Base-by-base conservation (phyloP, 2,888 invertebrate species). In the Cerceris rybyensis region DNA sequence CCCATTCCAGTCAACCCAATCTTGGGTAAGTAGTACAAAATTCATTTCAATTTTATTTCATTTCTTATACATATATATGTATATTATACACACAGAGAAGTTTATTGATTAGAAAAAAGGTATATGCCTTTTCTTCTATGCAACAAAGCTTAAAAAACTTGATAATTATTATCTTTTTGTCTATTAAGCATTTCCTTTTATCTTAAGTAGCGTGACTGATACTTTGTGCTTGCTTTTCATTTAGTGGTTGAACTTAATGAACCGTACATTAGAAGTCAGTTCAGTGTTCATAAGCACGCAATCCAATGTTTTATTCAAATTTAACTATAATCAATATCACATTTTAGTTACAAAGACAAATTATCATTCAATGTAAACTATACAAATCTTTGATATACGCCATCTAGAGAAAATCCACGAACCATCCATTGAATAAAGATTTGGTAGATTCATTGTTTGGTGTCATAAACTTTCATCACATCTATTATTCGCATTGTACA, bases 1-100 rank as follows among this genome's bases (percentile, higher is more conserved):
- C 92, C 83, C 91, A 92, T 83, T 89, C 92, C 84, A 92, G 90
- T 87, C 91, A 92, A 88, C 91, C 93, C 72, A 91, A 91, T 82
- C 90, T 94, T 89, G 92, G 93, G 93, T 93, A 88, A 92, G 91
- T 86, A 67, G 68, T 46, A 50, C 55, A 69, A 54, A 16, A 61
- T 75, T 83, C 86, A 28, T 65, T 80, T 76, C 7, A 67, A 66
- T 50, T 65, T 42, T 7, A 59, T 49, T 11, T 65, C 54, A 63
- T 9, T 61, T 57, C 41, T 54, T 67, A 61, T 41, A 60, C 61
- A 54, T 49, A 55, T 66, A 49, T 42, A 14, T 67, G 17, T 63
- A 46, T 43, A 43, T 16, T 71, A 28, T 28, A 28, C 28, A 28
- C 28, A 28, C 28, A 28, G 2, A 28, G 28, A 28, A 28, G 28